Evolutionary conservation across 2,888 invertebrate species (phyloP), one percentile per base, ranked within the genome.

Genomic region (Agonopterix alstromeriana): DNA sequence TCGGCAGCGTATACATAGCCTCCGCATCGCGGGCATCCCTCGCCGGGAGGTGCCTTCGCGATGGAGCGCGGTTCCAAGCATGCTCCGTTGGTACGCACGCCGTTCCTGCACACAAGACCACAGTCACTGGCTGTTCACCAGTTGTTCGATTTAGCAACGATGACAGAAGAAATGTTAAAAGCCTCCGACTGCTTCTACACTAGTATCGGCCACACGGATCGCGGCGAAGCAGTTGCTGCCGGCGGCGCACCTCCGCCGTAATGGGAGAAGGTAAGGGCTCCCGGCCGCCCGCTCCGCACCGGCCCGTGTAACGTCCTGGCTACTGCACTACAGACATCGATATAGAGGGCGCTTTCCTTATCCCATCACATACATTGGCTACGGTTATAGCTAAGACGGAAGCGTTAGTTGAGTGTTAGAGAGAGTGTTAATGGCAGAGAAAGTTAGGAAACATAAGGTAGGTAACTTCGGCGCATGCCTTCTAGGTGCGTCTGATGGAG

Each of bases 1-100:
- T 97, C 97, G 53, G 97, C 97, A 55, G 95, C 95, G 82, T 96
- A 97, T 48, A 97, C 97, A 75, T 85, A 95, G 56, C 96, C 96
- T 57, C 96, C 96, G 77, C 96, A 97, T 66, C 96, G 91, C 35
- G 96, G 97, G 72, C 97, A 97, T 54, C 96, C 96, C 81, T 95
- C 91, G 47, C 96, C 96, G 63, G 94, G 94, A 41, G 95, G 95
- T 46, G 96, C 95, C 83, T 93, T 94, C 35, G 94, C 94, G 73
- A 94, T 94, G 54, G 90, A 89, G 63, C 93, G 92, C 38, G 94
- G 84, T 77, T 93, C 93, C 82, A 93, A 63, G 67, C 93, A 90
- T 43, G 93, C 93, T 59, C 91, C 92, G 63, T 91, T 91, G 56
- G 84, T 89, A 63, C 89, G 84, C 55, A 87, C 79, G 46, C 76